Conservation (phyloP, 2,113 vertebrate species). For the Bos javanicus region DNA sequence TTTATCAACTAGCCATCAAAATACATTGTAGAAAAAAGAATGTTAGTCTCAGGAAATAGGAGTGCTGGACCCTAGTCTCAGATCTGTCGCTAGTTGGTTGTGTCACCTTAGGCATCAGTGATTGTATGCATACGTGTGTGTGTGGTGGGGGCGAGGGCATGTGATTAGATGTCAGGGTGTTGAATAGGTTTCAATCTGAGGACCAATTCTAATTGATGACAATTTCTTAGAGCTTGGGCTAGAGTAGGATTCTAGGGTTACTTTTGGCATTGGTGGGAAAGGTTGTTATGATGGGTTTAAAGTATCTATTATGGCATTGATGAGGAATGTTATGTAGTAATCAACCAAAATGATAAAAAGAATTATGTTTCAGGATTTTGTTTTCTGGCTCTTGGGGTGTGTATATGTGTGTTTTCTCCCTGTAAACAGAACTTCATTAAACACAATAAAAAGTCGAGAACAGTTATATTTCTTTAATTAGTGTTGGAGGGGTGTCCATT, state of each 20-base stretch:
- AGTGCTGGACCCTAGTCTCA: background rate
- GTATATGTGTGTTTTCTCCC: background rate
- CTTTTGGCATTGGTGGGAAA: background rate
- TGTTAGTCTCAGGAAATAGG: background rate
- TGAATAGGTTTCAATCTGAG: background rate
- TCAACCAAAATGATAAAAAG: background rate
- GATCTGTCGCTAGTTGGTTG: background rate
- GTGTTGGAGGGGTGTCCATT: background rate
- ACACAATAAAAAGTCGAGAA: background rate
- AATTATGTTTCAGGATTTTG: background rate
- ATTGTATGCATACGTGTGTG: background rate
- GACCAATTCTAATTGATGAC: background rate
- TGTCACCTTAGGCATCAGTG: background rate
- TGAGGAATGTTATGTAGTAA: background rate
- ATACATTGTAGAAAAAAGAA: background rate
- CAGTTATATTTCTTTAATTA: constrained; percentile 27
- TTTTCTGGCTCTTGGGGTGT: background rate
- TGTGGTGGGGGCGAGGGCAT: background rate
- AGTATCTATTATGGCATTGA: background rate
- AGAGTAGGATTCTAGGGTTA: background rate
- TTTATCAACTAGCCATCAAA: background rate
- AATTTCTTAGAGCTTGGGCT: background rate
- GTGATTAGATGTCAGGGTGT: background rate
- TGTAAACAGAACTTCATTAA: background rate
- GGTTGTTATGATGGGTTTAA: background rate